phyloP scores from a whole-genome alignment of 2,113 vertebrate species.

The Garra rufa region DNA sequence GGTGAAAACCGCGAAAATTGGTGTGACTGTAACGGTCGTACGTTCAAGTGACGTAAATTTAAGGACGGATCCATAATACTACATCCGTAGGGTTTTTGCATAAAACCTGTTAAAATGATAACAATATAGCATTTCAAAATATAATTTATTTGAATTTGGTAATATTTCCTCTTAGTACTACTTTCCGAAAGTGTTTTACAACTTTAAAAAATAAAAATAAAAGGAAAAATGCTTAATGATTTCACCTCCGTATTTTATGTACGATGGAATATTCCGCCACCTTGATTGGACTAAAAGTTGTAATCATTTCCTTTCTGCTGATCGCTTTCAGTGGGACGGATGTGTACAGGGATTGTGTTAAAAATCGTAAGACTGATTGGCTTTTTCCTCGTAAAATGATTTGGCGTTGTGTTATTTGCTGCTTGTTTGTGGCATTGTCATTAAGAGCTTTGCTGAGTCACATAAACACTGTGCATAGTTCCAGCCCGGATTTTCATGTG shows the following conservation, averaged over 20 bases:
- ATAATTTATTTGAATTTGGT: too few species aligned
- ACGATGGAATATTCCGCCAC: neutral
- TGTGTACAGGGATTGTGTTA: neutral
- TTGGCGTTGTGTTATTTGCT: neutral
- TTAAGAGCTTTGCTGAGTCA: conserved; percentile 32
- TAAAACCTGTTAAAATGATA: too few species aligned
- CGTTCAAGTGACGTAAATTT: too few species aligned
- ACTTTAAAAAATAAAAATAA: too few species aligned
- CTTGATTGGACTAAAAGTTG: conserved; percentile 13
- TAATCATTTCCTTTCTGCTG: neutral
- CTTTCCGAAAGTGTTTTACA: too few species aligned
- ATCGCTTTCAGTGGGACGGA: neutral
- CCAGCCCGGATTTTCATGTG: conserved; percentile 24
- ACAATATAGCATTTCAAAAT: too few species aligned
- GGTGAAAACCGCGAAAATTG: too few species aligned
- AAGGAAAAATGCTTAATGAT: too few species aligned
- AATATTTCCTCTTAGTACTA: too few species aligned
- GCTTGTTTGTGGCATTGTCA: conserved; percentile 22
- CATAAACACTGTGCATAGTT: conserved; percentile 23
- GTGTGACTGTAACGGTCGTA: too few species aligned
- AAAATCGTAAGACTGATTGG: neutral
- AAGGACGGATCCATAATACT: too few species aligned
- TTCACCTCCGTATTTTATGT: neutral
- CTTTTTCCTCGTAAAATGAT: neutral
- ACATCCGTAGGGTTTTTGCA: too few species aligned